Evolutionary conservation across 2,797 vertebrate genomes (phyloP).

Genomic region (Nyctalus aviator): DNA sequence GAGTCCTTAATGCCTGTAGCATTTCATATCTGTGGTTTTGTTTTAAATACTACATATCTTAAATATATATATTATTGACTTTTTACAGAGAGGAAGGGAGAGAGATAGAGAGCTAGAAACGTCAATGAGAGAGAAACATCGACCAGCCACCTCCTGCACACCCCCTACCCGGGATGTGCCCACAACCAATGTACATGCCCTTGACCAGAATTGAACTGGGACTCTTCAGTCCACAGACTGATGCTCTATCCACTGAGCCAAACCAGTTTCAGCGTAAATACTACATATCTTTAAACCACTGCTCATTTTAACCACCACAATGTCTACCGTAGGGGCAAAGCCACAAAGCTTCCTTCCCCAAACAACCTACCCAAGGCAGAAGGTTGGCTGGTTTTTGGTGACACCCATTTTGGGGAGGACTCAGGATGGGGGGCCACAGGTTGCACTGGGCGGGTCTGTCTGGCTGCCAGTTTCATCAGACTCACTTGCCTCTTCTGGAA

Average conservation of each 20-base stretch:
- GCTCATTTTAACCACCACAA: background rate
- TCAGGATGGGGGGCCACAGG: conserved; percentile 96
- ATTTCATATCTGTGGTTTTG: background rate
- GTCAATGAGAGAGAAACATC: too few species aligned
- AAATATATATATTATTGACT: too few species aligned
- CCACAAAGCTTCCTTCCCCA: background rate
- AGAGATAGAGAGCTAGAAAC: too few species aligned
- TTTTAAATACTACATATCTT: background rate
- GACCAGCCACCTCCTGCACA: too few species aligned
- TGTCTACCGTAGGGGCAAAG: background rate
- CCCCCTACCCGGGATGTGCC: too few species aligned
- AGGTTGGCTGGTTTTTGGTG: conserved; percentile 89
- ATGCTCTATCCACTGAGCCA: too few species aligned
- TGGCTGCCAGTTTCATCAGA: conserved; percentile 95
- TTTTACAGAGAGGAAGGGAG: too few species aligned
- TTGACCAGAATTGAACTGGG: too few species aligned
- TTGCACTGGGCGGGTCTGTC: conserved; percentile 95
- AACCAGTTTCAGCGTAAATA: too few species aligned
- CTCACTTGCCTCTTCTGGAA: conserved; percentile 95
- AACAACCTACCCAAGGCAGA: conserved; percentile 87
- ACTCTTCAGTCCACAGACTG: too few species aligned
- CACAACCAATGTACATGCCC: too few species aligned
- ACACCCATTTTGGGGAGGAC: conserved; percentile 94
- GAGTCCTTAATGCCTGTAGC: background rate
- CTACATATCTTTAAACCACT: background rate